Evolutionary conservation across 2,888 invertebrate genomes (phyloP).

Genomic region (Aleiodes leptofemur): DNA sequence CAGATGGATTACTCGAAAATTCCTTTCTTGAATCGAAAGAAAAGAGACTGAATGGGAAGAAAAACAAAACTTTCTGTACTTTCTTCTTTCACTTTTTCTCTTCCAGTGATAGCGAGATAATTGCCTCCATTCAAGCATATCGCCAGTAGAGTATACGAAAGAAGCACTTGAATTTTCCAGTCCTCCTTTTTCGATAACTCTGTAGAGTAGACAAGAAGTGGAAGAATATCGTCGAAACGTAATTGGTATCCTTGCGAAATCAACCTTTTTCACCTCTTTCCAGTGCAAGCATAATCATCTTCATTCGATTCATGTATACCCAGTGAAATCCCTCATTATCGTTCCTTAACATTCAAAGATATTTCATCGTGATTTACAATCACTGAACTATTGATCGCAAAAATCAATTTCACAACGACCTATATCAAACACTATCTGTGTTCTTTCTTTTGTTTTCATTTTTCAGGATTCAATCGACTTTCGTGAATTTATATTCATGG

Average conservation of each 20-base stretch:
- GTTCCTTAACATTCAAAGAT: conserved; percentile 8
- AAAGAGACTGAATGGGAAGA: background rate
- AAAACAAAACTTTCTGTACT: background rate
- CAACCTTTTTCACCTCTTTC: background rate
- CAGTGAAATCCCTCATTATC: conserved; percentile 39
- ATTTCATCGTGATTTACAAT: conserved; percentile 25
- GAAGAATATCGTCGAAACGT: conserved; percentile 23
- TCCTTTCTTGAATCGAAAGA: background rate
- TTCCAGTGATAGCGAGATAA: conserved; percentile 27
- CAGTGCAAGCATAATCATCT: conserved; percentile 28
- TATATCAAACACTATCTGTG: conserved; percentile 5
- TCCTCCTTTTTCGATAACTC: conserved; percentile 8
- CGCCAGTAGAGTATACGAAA: conserved; percentile 22
- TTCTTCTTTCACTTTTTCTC: background rate
- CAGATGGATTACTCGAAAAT: conserved; percentile 6
- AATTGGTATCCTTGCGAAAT: conserved; percentile 30
- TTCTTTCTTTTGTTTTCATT: background rate
- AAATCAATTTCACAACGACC: conserved; percentile 23
- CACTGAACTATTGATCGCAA: conserved; percentile 27
- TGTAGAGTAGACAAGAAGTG: background rate
- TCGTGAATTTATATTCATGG: too few species aligned
- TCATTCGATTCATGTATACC: conserved; percentile 50
- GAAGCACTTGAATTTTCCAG: conserved; percentile 23
- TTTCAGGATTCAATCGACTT: conserved; percentile 8
- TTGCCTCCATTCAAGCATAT: conserved; percentile 30